Evolutionary conservation across 2,113 vertebrate species (phyloP), one percentile per base, ranked within the genome.

Genomic region (Phoxinus phoxinus): DNA sequence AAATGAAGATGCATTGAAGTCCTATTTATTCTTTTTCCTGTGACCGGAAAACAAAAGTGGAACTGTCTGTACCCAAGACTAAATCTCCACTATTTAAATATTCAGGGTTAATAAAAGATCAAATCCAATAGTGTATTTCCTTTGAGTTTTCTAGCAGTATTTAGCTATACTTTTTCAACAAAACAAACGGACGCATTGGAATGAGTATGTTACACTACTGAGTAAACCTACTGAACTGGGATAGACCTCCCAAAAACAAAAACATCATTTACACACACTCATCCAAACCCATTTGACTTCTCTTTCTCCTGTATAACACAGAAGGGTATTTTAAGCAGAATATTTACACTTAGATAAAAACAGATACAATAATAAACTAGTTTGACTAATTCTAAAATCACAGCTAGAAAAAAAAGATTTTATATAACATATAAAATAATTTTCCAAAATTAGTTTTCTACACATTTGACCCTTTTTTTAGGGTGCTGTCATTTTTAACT

Each of bases 91-190:
- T n/a, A 30, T 81, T 23, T 81, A 5, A 51, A 48, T 2, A 48
- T 51, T 81, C 19, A 69, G 79, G 79, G 61, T 69, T 48, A 12
- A 81, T 69, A 41, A 81, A 65, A 51, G 0, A 81, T 69, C 79
- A 35, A 69, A 81, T 27, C 58, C 44, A 61, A 81, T 30, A 32
- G 6, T 69, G 61, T 69, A 51, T 32, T 51, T 51, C 19, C 37
- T 65, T 48, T 69, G 44, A 69, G 44, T 81, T 35, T 51, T 51
- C 67, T 44, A 44, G 35, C 21, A 32, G n/a, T 51, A 63, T 23
- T 48, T 30, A 41, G 12, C 0, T 41, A 41, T 6, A 37, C 6
- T 32, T 48, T 13, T 48, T 79, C 41, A 41, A 41, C 41, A 41
- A 41, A 41, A 41, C 8, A 58, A 21, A 35, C 10, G 13, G 19